phyloP scores from a whole-genome alignment of 35 echinoderm and acorn worm genomes.

The Heliocidaris erythrogramma region DNA sequence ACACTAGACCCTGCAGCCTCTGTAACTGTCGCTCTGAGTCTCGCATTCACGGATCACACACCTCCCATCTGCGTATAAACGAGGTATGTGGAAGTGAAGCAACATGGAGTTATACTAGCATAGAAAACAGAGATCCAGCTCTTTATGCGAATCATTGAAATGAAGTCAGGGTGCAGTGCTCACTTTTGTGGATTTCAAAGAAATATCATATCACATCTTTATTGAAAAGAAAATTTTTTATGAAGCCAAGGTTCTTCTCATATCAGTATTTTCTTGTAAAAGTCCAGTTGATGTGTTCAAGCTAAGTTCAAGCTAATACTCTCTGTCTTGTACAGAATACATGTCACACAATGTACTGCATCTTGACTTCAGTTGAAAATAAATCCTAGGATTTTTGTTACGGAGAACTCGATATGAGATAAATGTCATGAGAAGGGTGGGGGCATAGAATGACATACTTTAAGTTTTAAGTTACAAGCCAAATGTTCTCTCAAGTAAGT shows the following conservation, averaged over 20 bases:
- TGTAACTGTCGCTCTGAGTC: neutral
- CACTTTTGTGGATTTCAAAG: neutral
- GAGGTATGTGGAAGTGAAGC: conserved; percentile 26
- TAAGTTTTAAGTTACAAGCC: neutral
- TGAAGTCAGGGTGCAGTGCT: neutral
- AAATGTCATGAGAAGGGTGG: neutral
- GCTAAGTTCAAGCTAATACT: neutral
- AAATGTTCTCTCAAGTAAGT: neutral
- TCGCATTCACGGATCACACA: conserved; percentile 5
- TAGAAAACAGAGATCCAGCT: neutral
- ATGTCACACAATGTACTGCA: neutral
- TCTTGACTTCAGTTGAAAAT: neutral
- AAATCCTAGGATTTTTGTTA: neutral
- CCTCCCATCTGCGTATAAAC: neutral
- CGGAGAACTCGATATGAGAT: neutral
- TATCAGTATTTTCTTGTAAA: neutral
- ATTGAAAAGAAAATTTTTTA: neutral
- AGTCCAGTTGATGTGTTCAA: neutral
- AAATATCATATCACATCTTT: neutral
- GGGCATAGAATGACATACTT: neutral
- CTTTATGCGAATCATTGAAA: neutral
- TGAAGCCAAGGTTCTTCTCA: neutral
- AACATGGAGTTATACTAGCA: neutral
- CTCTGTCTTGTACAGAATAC: neutral
- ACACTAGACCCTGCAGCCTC: conserved; percentile 19